Evolutionary conservation across 2,797 vertebrate species (phyloP).

Genomic region (Nothura maculosa): DNA sequence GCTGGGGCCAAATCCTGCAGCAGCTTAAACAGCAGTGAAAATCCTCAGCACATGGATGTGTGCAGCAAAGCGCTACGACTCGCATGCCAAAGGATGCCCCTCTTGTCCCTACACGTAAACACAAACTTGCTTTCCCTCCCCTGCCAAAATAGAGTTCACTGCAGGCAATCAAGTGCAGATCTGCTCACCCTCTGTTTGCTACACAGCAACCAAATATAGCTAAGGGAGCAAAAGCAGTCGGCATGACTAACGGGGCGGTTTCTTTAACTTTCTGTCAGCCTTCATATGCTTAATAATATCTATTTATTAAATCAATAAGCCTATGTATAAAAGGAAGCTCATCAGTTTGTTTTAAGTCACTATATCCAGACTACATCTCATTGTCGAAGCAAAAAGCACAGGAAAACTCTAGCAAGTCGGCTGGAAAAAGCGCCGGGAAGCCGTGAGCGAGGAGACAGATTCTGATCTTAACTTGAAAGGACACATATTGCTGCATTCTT

Average conservation of each 20-base stretch:
- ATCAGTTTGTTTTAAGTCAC: not conserved
- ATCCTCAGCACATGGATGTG: not conserved
- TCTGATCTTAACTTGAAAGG: not conserved
- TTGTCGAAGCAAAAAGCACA: not conserved
- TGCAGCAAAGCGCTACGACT: not conserved
- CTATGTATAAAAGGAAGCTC: conserved; percentile 7
- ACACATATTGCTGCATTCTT: not conserved
- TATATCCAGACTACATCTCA: not conserved
- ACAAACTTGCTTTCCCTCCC: conserved; percentile 15
- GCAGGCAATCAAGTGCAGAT: conserved; percentile 33
- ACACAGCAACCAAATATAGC: conserved; percentile 56
- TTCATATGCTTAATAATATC: not conserved
- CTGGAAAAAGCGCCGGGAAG: not conserved
- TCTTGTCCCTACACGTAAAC: conserved; percentile 51
- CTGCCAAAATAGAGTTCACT: conserved; percentile 12
- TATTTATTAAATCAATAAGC: conserved; percentile 43
- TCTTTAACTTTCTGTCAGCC: conserved; percentile 19
- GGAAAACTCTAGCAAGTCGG: not conserved
- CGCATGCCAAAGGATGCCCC: not conserved
- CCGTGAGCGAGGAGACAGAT: not conserved
- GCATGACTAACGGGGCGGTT: conserved; percentile 54
- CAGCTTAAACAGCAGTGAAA: not conserved
- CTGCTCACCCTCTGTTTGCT: conserved; percentile 2
- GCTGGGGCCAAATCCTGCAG: conserved; percentile 57
- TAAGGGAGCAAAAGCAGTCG: not conserved